Conservation (phyloP, 2,113 vertebrate species). For the Apteryx owenii region DNA sequence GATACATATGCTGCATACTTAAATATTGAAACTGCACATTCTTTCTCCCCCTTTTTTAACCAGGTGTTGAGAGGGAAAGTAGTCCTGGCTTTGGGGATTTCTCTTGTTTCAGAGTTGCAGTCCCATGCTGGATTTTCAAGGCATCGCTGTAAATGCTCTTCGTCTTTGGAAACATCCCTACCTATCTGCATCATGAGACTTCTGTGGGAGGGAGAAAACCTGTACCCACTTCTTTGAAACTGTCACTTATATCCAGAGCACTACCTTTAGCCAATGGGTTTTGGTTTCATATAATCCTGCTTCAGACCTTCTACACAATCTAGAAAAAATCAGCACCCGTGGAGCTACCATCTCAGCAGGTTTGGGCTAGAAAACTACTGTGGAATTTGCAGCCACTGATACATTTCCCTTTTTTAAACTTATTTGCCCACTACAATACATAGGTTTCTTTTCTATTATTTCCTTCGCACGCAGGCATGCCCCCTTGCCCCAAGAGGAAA, state of each 20-base stretch:
- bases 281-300: background rate
- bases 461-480: background rate
- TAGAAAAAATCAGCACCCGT: background rate
- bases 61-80: background rate
- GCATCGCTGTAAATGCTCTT: background rate
- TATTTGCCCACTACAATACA: background rate
- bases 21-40: constrained; percentile 4
- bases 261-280: background rate
- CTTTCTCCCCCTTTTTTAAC: constrained; percentile 27
- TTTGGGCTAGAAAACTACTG: background rate
- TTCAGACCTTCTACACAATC: background rate
- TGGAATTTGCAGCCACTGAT: background rate
- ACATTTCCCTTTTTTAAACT: background rate
- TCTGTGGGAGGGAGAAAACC: background rate
- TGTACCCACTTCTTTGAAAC: background rate
- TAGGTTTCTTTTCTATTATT: background rate
- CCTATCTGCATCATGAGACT: background rate
- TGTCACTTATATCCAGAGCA: background rate
- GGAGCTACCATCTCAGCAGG: background rate
- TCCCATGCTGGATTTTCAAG: constrained; percentile 15
- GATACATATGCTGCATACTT: background rate
- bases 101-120: background rate
- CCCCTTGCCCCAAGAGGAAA: constrained; percentile 12
- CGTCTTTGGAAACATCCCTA: background rate
- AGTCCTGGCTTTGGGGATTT: background rate